Conservation (phyloP, 23 tunicate genomes). For the Botrylloides violaceus region DNA sequence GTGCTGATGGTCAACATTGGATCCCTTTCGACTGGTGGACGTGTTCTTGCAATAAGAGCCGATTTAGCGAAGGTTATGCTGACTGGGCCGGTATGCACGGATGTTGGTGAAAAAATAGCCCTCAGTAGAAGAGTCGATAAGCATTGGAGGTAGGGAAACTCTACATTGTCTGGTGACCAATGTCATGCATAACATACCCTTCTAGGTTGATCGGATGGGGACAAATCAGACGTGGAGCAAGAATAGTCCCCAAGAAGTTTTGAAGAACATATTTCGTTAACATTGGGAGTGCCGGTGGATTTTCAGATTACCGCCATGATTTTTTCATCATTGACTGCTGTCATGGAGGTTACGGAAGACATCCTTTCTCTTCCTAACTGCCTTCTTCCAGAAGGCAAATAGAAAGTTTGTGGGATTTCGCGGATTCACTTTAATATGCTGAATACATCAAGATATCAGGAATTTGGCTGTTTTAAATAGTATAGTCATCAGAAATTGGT, state of each 20-base stretch:
- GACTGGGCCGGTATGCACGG: slow-evolving; percentile 91
- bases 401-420: too few relatives aligned
- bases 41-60: slow-evolving; percentile 88
- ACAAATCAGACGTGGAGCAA: slow-evolving; percentile 69
- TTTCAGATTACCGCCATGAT: too few relatives aligned
- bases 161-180: neutral
- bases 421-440: too few relatives aligned
- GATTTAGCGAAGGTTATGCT: slow-evolving; percentile 86
- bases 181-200: neutral
- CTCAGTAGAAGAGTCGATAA: slow-evolving; percentile 89
- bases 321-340: too few relatives aligned
- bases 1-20: slow-evolving; percentile 96
- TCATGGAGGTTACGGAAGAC: too few relatives aligned
- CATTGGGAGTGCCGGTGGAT: too few relatives aligned
- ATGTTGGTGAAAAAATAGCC: slow-evolving; percentile 97
- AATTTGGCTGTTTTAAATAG: too few relatives aligned
- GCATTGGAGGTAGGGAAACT: slow-evolving; percentile 73
- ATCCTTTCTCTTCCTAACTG: too few relatives aligned
- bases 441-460: too few relatives aligned
- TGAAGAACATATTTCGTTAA: too few relatives aligned
- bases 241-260: slow-evolving; percentile 43
- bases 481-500: too few relatives aligned
- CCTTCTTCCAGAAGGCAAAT: too few relatives aligned
- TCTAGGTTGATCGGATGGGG: slow-evolving; percentile 96
- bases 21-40: slow-evolving; percentile 89